These are phyloP conservation scores for Habropoda laboriosa DNA, from an alignment of 1,140 invertebrate genomes.

Conservation along the genomic window DNA sequence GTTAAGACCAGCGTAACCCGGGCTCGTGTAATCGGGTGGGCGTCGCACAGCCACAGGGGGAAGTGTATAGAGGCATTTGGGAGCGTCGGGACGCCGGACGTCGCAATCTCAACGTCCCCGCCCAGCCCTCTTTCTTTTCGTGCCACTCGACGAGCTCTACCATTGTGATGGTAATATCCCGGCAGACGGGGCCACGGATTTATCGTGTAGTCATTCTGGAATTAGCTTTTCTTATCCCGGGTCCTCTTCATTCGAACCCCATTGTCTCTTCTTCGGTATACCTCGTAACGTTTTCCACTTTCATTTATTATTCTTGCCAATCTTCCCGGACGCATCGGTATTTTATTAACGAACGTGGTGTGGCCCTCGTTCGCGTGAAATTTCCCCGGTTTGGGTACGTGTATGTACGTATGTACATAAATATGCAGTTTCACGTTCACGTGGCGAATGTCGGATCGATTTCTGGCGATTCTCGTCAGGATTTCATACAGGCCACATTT, in stretches of 20 bases:
- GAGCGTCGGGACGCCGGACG: constrained; percentile 76
- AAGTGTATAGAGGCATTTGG: constrained; percentile 62
- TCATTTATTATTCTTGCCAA: constrained; percentile 13
- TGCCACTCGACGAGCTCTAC: constrained; percentile 60
- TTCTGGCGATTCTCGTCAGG: neutral
- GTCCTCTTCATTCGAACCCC: constrained; percentile 12
- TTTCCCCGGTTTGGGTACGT: too few relatives aligned
- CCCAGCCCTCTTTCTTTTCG: constrained; percentile 68
- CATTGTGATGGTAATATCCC: constrained; percentile 76
- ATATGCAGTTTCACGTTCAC: neutral
- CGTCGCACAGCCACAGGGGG: constrained; percentile 64
- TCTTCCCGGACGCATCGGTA: neutral
- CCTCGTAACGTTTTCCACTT: neutral
- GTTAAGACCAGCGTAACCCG: constrained; percentile 63
- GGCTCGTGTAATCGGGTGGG: constrained; percentile 76
- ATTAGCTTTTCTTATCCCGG: constrained; percentile 53
- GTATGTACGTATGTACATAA: too few relatives aligned
- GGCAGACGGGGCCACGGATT: constrained; percentile 38
- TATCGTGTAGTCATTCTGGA: constrained; percentile 57
- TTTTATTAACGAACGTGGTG: neutral
- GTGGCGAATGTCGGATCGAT: neutral
- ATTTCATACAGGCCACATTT: neutral
- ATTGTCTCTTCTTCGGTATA: constrained; percentile 23
- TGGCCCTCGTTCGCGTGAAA: neutral
- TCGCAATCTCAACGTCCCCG: constrained; percentile 76